Evolutionary conservation across 2,888 invertebrate species (phyloP).

Genomic region (Chymomyza fuscimana): DNA sequence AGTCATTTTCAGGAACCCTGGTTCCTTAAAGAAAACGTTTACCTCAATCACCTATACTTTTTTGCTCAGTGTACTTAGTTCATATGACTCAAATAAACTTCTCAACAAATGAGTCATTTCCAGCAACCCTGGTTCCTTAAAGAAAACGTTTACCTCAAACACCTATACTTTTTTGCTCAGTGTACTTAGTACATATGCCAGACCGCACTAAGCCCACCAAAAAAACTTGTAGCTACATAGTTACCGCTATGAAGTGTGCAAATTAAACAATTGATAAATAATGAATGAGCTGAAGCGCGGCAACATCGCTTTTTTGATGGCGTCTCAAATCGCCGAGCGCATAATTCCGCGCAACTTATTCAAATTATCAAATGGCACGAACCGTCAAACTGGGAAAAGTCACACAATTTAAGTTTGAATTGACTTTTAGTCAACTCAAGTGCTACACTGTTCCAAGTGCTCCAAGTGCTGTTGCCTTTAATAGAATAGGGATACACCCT

Average conservation of each 20-base stretch:
- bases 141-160: no score
- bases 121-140: no score
- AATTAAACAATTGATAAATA: constrained; percentile 2
- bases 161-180: neutral
- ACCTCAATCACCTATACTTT: neutral
- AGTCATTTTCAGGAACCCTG: no score
- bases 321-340: neutral
- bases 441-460: neutral
- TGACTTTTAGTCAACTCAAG: neutral
- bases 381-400: neutral
- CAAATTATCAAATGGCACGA: constrained; percentile 1
- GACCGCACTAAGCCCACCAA: neutral
- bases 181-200: neutral
- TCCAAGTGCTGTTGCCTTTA: neutral
- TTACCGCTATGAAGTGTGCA: neutral
- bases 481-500: neutral
- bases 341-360: constrained; percentile 3
- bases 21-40: no score
- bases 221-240: neutral
- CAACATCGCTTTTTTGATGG: neutral
- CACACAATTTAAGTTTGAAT: neutral
- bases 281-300: neutral
- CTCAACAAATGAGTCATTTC: no score
- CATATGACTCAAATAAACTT: no score
- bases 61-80: neutral